Evolutionary conservation across 2,797 vertebrate genomes (phyloP), one percentile per base, ranked within the genome.

Genomic region (Salmo trutta): DNA sequence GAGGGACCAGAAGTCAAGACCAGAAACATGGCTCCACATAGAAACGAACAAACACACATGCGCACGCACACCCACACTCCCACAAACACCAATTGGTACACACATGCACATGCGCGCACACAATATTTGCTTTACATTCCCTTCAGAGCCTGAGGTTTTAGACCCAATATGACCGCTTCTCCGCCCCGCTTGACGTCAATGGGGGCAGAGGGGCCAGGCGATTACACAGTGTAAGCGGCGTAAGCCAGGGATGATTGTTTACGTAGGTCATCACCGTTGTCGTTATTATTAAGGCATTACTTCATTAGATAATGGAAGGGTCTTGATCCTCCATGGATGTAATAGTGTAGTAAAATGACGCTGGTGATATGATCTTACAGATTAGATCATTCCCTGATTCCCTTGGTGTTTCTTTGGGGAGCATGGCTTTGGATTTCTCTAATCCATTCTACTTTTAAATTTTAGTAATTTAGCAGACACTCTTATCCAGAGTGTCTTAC

Each of bases 211-310:
- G 71, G 65, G 71, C 62, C 76, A 7, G 4, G 53, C 72, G 75
- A 79, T 84, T 77, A 84, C 74, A 76, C 76, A 53, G 81, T 31
- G 47, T 19, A 47, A 41, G 65, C 79, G 19, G 33, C 73, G 10
- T 82, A 83, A 86, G 79, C 82, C 33, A 16, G 53, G 36, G 47
- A 76, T 65, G 80, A 74, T 56, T 16, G 83, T 85, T 85, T 82
- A 19, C 17, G 21, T 12, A 33, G 79, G 82, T 79, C 79, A 79
- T 59, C 47, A 52, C 79, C 21, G 5, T 72, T 73, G 51, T 66
- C 29, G 5, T 81, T 77, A 77, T 77, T 75, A 81, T 51, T 80
- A 71, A 75, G 56, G 66, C 74, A 81, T 67, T 8, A 29, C 69
- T 27, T 75, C 76, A 83, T 52, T 76, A 75, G 69, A 24, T 87